Evolutionary conservation across 2,888 invertebrate species (phyloP).

Genomic region (Xanthia togata): DNA sequence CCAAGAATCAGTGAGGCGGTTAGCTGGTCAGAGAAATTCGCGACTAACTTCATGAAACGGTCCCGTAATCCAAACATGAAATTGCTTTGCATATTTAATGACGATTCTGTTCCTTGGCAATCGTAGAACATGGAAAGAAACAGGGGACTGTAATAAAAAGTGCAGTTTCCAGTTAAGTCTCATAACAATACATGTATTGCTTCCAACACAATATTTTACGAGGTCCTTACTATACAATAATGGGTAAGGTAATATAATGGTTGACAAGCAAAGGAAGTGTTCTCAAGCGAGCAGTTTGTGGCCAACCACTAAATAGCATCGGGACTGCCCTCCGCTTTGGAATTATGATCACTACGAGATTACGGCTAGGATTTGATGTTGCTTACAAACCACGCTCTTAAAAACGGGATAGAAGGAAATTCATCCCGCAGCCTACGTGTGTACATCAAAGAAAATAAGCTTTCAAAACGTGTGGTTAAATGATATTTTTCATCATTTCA

Average conservation of each 20-base stretch:
- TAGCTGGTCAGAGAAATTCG: not conserved
- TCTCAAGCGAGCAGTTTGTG: conserved; percentile 77
- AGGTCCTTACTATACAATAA: conserved; percentile 58
- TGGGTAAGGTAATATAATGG: conserved; percentile 69
- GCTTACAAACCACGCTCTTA: conserved; percentile 71
- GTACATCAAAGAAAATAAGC: conserved; percentile 62
- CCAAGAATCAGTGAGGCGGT: not conserved
- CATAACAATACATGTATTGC: conserved; percentile 39
- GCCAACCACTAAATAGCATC: conserved; percentile 80
- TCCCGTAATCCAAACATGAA: not conserved
- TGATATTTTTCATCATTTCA: conserved; percentile 55
- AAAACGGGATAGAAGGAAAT: conserved; percentile 67
- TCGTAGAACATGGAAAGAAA: not conserved
- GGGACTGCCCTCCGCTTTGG: conserved; percentile 70
- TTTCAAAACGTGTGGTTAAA: conserved; percentile 57
- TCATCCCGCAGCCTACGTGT: conserved; percentile 50
- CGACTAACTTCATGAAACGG: not conserved
- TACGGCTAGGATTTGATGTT: conserved; percentile 73
- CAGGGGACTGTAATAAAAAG: not conserved
- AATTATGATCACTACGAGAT: conserved; percentile 75
- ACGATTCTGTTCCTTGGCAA: not conserved
- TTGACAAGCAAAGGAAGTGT: conserved; percentile 78
- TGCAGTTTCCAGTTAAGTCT: conserved; percentile 17
- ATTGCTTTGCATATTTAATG: not conserved
- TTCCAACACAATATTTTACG: conserved; percentile 60